Evolutionary conservation across 2,888 invertebrate genomes (phyloP).

Genomic region (Erebia aethiops): DNA sequence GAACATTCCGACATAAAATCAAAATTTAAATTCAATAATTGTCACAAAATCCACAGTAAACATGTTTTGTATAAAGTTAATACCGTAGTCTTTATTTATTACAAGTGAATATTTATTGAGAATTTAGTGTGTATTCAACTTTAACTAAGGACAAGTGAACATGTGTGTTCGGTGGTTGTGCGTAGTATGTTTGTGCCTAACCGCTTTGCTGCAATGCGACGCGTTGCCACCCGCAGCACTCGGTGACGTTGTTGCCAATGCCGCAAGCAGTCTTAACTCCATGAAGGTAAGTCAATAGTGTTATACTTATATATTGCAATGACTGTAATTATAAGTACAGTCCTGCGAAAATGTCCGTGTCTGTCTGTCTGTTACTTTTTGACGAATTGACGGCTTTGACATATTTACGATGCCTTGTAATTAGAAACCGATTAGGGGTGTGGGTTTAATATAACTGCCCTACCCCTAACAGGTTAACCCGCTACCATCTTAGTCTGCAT

Average conservation of each 20-base stretch:
- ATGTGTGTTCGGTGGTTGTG: slow-evolving; percentile 66
- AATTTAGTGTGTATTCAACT: slow-evolving; percentile 11
- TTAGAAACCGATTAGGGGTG: too few relatives aligned
- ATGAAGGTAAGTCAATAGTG: slow-evolving; percentile 67
- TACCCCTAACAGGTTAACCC: too few relatives aligned
- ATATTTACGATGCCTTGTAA: too few relatives aligned
- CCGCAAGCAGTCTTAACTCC: slow-evolving; percentile 76
- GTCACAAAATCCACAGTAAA: neutral
- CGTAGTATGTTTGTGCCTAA: slow-evolving; percentile 57
- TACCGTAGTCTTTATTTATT: slow-evolving; percentile 19
- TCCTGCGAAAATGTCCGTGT: neutral
- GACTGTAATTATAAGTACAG: too few relatives aligned
- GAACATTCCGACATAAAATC: neutral
- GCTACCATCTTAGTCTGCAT: too few relatives aligned
- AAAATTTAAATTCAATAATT: neutral
- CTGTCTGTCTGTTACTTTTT: too few relatives aligned
- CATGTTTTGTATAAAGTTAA: slow-evolving; percentile 15
- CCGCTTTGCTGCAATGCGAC: slow-evolving; percentile 56
- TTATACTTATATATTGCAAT: neutral
- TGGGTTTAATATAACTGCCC: too few relatives aligned
- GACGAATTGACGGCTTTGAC: too few relatives aligned
- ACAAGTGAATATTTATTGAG: neutral
- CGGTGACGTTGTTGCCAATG: slow-evolving; percentile 77
- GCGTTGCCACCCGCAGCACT: slow-evolving; percentile 76
- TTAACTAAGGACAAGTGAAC: slow-evolving; percentile 19